Conservation (phyloP, 2,113 vertebrate species). For the Larimichthys crocea region DNA sequence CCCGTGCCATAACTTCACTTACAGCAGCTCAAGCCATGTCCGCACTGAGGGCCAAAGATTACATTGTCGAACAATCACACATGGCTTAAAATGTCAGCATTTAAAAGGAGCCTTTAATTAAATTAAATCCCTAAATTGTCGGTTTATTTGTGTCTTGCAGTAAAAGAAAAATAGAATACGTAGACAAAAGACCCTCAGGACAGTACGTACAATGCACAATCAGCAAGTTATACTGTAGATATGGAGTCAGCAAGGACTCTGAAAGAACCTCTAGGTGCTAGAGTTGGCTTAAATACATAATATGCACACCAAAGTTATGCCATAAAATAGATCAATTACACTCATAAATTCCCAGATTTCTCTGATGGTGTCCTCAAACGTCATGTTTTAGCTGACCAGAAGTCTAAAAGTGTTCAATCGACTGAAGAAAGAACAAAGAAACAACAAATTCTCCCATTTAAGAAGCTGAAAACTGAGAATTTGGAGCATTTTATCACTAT, state of each 20-base stretch:
- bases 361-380: background rate
- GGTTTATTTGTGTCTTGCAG: background rate
- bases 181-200: background rate
- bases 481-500: background rate
- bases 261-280: background rate
- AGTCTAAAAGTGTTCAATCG: background rate
- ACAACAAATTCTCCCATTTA: background rate
- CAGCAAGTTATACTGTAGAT: constrained; percentile 12
- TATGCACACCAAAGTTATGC: background rate
- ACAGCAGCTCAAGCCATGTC: constrained; percentile 19
- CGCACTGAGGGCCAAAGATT: constrained; percentile 35
- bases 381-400: background rate
- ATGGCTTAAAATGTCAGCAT: constrained; percentile 13
- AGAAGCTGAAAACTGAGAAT: background rate
- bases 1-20: constrained; percentile 48
- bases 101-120: constrained; percentile 22
- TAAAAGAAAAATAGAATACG: constrained; percentile 2
- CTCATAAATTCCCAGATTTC: background rate
- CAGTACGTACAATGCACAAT: background rate
- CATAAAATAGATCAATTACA: background rate
- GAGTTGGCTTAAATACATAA: background rate
- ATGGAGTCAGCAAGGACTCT: background rate
- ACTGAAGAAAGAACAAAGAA: background rate
- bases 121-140: constrained; percentile 14
- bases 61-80: constrained; percentile 21